Base-by-base conservation (phyloP, 2,797 vertebrate genomes). In the Jordanella pulchra region DNA sequence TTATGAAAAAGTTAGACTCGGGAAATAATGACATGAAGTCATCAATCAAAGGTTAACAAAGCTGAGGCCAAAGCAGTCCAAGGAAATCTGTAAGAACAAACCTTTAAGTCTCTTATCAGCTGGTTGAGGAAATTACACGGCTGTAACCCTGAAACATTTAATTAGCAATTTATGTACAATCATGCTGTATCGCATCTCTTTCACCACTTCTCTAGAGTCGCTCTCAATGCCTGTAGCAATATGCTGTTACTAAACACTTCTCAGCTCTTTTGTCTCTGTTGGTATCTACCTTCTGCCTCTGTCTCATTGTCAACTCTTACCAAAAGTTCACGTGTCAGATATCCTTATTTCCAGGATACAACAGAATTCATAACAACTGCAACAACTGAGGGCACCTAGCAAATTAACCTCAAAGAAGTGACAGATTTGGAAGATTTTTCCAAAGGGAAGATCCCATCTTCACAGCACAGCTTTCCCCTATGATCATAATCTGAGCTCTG, bases 121-220 rank as follows among this genome's bases (percentile, higher is more conserved):
- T 23, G 84, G 91, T 87, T 84, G 85, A 87, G 80, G 65, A 91
- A 89, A 92, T 91, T 85, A 90, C 89, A 89, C 54, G 69, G 86
- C 89, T 85, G 80, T 84, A 84, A 87, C 82, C 81, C 86, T 86
- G 88, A 88, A 89, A 89, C 88, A 89, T 91, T 92, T 90, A 91
- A 93, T 92, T 90, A 89, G 78, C 79, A 82, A 82, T 91, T 86
- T 89, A 85, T 80, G 82, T 84, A 67, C 80, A 85, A 84, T 88
- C 80, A 48, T 67, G 71, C 77, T 84, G 66, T 79, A 83, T 90
- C 84, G 71, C 77, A 84, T 92, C 82, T 86, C 74, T 64, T 67
- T 75, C 72, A 65, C 78, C 76, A 72, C 82, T 86, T 80, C 74
- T 61, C 81, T 61, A 78, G 83, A 81, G 78, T 78, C 68, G 71